Percentiles rank a stretch among this genome's conserved stretches.
These are phyloP conservation scores for Salvelinus namaycush DNA, from an alignment of 2,113 vertebrate genomes.

Conservation along the genomic window DNA sequence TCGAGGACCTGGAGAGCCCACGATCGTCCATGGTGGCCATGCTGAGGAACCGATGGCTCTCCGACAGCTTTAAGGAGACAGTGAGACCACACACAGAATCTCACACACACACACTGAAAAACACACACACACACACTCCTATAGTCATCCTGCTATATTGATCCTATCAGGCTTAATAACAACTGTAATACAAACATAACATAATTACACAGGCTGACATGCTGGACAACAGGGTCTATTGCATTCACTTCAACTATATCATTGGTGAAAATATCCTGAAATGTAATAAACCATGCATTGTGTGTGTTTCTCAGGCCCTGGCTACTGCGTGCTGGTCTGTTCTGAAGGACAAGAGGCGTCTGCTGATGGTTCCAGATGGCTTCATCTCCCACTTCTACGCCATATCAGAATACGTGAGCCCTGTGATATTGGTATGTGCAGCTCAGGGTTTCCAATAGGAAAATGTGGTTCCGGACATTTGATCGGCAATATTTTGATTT, in stretches of 20 bases:
- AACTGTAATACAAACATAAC: neutral
- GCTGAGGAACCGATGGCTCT: constrained; percentile 94
- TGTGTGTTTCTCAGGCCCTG: constrained; percentile 78
- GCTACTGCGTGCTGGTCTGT: constrained; percentile 98
- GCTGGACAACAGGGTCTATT: neutral
- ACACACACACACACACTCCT: no score
- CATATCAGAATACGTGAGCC: constrained; percentile 98
- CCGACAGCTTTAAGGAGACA: constrained; percentile 98
- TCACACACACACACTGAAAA: neutral
- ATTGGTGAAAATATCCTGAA: neutral
- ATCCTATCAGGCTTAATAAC: no score
- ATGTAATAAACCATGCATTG: neutral
- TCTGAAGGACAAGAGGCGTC: constrained; percentile 94
- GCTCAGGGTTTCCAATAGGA: no score
- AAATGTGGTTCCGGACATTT: neutral
- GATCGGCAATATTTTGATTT: no score
- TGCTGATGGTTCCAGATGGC: constrained; percentile 96
- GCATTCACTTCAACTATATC: no score
- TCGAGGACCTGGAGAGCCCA: constrained; percentile 95
- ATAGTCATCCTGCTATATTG: no score
- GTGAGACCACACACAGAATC: constrained; percentile 56
- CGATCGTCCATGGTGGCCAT: constrained; percentile 93
- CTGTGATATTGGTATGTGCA: constrained; percentile 48
- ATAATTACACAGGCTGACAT: neutral
- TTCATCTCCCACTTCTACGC: constrained; percentile 98